Base-by-base conservation (phyloP, 1,140 invertebrate species). In the Drosophila grimshawi region DNA sequence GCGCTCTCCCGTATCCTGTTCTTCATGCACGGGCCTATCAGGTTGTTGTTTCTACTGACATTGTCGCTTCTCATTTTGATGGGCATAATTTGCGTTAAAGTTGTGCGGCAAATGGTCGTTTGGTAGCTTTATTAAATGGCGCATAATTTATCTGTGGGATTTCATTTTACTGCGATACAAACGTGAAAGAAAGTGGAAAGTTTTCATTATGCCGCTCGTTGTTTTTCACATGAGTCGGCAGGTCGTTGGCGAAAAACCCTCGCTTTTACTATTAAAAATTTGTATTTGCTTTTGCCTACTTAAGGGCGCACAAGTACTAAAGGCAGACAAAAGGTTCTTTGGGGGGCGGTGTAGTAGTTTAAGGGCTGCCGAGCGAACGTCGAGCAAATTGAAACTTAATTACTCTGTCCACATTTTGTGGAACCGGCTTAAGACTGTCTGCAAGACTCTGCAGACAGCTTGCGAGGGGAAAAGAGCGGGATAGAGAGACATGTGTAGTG, bases 91-190 rank as follows among this genome's bases (percentile, higher is more conserved):
- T 75, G 66, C 57, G 65, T 69, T 57, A 74, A 69, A 73, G 51
- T 74, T 69, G 33, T 32, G 7, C 70, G 46, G 27, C 55, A 39
- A 33, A 30, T 53, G 55, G 5, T 63, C 59, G 51, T 70, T 55
- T 53, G 45, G 37, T 56, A 51, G 81, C 78, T 78, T 86, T 86
- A 85, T 85, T 86, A 85, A 85, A 85, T 85, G 74, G 65, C 76
- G 81, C 82, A 86, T 86, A 70, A 86, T 81, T 86, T 81, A 81
- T 74, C 62, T 53, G 74, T 5, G 62, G 63, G 61, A 82, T 82
- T 82, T 76, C 19, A 39, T 66, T 83, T 76, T 76, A 80, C 55
- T 59, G 64, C 35, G 32, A 5, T 46, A 30, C 39, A 53, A 66
- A 60, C 69, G 63, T 53, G 53, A 41, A 59, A 4, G 46, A 51